Base-by-base conservation (phyloP, 2,797 vertebrate species). In the Microctenopoma stevenorrisi region DNA sequence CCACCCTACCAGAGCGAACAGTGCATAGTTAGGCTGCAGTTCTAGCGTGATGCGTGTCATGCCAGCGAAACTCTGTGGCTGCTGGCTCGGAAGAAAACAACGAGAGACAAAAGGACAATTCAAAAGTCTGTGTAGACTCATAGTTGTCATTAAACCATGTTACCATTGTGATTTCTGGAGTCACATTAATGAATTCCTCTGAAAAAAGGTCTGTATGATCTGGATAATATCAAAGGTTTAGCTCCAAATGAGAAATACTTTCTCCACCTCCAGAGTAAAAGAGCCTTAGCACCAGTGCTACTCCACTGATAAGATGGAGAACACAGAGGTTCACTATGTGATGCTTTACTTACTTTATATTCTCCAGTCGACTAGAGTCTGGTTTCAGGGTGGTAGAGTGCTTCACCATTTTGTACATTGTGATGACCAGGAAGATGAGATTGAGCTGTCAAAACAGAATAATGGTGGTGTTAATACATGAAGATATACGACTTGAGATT, bases 321-420 rank as follows among this genome's bases (percentile, higher is more conserved):
- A 84, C 64, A 51, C 7, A 14, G 65, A 52, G 49, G 62, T 79
- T 88, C 65, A 37, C 76, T 40, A 28, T 15, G 48, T n/a, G 66
- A 91, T 80, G 74, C 81, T 88, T 83, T 89, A 97, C 98, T 99
- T 96, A 99, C 98, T 98, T 99, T 94, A 99, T 99, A 94, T 98
- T 98, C 95, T 99, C 98, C 95, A 99, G 95, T 93, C 97, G 96
- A 94, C 97, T 99, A 83, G 98, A 99, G 93, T 99, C 98, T 89
- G 98, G 98, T 95, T 99, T 99, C 96, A 99, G 94, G 91, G 97
- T 97, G 89, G 97, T 98, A 54, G 98, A 97, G 93, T 99, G 97
- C 92, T 98, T 99, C 95, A 99, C 97, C 98, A 99, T 99, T 96
- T 99, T 99, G 93, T 97, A 98, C 95, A 99, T 95, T 56, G 97